These are phyloP conservation scores for Neodiprion virginianus DNA, from an alignment of 1,140 invertebrate species.

Conservation along the genomic window DNA sequence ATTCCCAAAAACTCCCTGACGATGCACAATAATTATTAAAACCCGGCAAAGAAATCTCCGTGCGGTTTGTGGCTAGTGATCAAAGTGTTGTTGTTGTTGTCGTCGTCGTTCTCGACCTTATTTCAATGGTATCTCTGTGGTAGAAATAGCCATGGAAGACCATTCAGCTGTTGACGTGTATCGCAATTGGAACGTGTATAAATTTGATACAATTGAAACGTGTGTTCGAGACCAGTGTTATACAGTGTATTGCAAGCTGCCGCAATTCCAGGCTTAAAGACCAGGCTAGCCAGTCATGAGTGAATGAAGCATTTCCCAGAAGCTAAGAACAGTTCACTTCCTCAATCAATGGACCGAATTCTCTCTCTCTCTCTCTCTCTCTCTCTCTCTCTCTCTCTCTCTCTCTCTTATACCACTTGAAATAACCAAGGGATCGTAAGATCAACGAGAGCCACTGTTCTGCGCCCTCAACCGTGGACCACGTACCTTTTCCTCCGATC, in stretches of 20 bases:
- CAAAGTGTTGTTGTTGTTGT: too few species aligned
- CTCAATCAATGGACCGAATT: background rate
- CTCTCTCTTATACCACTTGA: background rate
- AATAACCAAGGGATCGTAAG: background rate
- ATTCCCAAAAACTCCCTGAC: too few species aligned
- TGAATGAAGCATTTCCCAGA: constrained; percentile 2
- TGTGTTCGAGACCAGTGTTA: background rate
- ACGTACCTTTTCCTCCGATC: background rate
- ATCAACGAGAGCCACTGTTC: background rate
- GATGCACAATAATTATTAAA: too few species aligned
- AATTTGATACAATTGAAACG: too few species aligned
- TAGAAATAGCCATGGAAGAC: too few species aligned
- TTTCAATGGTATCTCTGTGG: too few species aligned
- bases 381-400: too few species aligned
- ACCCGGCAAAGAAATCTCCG: too few species aligned
- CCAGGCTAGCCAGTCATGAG: background rate
- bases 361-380: background rate
- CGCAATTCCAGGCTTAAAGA: background rate
- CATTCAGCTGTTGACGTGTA: too few species aligned
- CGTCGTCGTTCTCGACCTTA: too few species aligned
- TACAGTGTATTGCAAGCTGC: background rate
- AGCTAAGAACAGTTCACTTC: constrained; percentile 3
- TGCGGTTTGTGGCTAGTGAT: too few species aligned
- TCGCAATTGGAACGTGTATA: too few species aligned
- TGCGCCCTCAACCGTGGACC: constrained; percentile 3